Evolutionary conservation across 2,888 invertebrate species (phyloP).

Genomic region (Orthosia incerta): DNA sequence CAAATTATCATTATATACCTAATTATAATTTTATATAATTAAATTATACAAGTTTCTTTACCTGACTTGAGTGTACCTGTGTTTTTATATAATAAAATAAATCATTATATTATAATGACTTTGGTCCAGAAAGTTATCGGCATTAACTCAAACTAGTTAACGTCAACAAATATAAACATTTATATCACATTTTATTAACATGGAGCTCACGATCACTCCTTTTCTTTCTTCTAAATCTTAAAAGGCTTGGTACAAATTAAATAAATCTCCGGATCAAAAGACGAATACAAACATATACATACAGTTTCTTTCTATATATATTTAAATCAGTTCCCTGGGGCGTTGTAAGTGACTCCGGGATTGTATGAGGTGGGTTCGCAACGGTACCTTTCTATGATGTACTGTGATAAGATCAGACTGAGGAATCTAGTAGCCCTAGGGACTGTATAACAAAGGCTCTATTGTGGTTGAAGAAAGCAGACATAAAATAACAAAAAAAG

Average conservation of each 20-base stretch:
- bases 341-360: conserved; percentile 23
- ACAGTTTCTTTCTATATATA: conserved; percentile 30
- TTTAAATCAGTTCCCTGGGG: conserved; percentile 41
- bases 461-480: not conserved
- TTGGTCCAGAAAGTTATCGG: no score
- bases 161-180: not conserved
- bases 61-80: no score
- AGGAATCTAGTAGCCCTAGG: conserved; percentile 16
- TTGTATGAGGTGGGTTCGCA: conserved; percentile 21
- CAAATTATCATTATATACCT: no score
- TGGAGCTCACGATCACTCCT: not conserved
- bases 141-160: not conserved
- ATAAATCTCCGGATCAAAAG: conserved; percentile 40
- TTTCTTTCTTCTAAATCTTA: conserved; percentile 1
- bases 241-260: conserved; percentile 33
- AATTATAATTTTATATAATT: no score
- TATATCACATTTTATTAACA: not conserved
- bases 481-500: no score
- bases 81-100: no score
- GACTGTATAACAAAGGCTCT: conserved; percentile 1
- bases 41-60: no score
- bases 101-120: no score
- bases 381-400: conserved; percentile 11
- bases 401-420: conserved; percentile 18
- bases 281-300: conserved; percentile 17